Evolutionary conservation across 2,113 vertebrate species (phyloP).

Genomic region (Ptyas mucosa): DNA sequence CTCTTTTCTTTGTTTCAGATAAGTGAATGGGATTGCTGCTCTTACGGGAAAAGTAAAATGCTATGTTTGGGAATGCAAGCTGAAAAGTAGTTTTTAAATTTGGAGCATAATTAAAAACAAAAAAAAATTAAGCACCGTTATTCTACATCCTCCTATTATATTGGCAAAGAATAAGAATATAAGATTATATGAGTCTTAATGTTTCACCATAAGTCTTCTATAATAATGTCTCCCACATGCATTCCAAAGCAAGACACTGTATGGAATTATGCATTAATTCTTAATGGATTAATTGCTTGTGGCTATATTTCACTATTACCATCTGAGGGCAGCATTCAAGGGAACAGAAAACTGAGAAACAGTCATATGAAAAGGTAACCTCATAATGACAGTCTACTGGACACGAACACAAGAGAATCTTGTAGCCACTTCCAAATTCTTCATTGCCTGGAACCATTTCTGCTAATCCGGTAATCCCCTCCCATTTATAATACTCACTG

Average conservation of each 20-base stretch:
- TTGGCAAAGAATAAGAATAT: neutral
- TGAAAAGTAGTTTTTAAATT: neutral
- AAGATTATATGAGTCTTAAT: neutral
- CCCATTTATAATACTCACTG: neutral
- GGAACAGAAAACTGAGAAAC: neutral
- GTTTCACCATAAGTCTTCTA: neutral
- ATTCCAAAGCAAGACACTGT: neutral
- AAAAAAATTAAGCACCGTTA: neutral
- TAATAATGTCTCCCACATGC: neutral
- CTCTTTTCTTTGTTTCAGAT: neutral
- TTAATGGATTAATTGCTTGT: neutral
- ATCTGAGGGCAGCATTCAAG: neutral
- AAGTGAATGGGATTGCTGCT: neutral
- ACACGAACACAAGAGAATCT: neutral
- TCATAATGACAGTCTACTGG: neutral
- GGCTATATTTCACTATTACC: neutral
- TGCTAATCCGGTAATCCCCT: neutral
- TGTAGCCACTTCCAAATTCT: too few relatives aligned
- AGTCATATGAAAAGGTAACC: neutral
- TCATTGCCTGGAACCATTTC: neutral
- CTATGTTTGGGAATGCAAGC: neutral
- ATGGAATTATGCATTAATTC: neutral
- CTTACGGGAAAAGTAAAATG: neutral
- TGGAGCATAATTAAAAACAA: neutral
- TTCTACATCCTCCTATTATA: neutral